Evolutionary conservation across 2,113 vertebrate genomes (phyloP).

Genomic region (Uria lomvia): DNA sequence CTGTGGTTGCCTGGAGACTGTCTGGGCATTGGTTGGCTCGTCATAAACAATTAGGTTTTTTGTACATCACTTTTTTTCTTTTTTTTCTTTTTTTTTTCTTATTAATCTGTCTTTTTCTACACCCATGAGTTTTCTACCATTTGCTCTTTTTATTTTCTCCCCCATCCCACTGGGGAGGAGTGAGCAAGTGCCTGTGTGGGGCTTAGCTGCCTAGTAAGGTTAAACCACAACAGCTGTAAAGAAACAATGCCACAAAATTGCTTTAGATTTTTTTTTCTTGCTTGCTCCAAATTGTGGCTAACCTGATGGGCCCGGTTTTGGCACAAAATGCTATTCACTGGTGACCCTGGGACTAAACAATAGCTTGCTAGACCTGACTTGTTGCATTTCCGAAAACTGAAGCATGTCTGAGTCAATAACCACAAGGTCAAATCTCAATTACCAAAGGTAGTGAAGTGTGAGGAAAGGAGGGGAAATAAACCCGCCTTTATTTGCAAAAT

Average conservation of each 20-base stretch:
- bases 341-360: neutral
- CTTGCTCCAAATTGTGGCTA: neutral
- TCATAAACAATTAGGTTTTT: fast-evolving
- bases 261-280: neutral
- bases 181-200: neutral
- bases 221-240: neutral
- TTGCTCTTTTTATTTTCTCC: neutral
- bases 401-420: neutral
- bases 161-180: fast-evolving
- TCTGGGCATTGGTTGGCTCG: neutral
- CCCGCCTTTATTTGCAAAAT: neutral
- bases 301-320: neutral
- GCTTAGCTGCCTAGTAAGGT: neutral
- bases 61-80: neutral
- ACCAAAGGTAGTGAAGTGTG: neutral
- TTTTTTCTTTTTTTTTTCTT: neutral
- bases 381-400: neutral
- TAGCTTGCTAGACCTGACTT: neutral
- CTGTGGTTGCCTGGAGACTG: fast-evolving
- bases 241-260: neutral
- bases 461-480: neutral
- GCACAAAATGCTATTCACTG: neutral
- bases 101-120: neutral
- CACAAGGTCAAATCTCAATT: neutral
- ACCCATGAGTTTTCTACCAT: neutral